Percentiles rank a stretch among this genome's conserved stretches.
Evolutionary conservation across 2,113 vertebrate species (phyloP).

Genomic region (Sphyrna mokarran): DNA sequence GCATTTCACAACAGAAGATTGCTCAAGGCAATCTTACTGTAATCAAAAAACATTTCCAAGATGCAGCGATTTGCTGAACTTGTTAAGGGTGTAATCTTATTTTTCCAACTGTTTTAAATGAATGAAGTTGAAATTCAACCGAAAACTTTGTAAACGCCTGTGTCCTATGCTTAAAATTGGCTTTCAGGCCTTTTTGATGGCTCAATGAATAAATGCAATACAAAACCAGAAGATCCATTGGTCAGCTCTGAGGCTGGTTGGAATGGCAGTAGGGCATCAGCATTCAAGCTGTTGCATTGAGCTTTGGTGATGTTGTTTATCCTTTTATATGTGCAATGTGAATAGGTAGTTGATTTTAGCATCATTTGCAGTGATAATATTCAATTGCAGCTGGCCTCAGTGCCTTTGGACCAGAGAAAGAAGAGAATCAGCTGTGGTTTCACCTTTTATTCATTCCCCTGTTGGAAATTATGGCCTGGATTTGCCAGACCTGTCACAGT

Average conservation of each 20-base stretch:
- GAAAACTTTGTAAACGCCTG: neutral
- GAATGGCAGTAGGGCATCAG: neutral
- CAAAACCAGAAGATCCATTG: neutral
- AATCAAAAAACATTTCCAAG: conserved; percentile 30
- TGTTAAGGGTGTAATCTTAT: neutral
- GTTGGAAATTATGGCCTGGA: neutral
- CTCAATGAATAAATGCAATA: neutral
- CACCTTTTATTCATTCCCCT: neutral
- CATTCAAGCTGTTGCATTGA: neutral
- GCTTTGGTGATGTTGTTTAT: neutral
- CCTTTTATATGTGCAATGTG: neutral
- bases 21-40: neutral
- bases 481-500: too few relatives aligned
- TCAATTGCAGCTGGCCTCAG: neutral
- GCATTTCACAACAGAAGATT: conserved; percentile 26
- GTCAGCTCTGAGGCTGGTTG: neutral
- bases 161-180: neutral
- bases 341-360: neutral
- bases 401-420: neutral
- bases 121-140: conserved; percentile 8
- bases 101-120: neutral
- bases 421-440: neutral
- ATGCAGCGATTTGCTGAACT: conserved; percentile 12
- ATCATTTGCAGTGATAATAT: neutral
- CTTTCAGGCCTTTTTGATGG: neutral